Conservation (phyloP, 35 echinoderm and acorn worm genomes). For the Holothuria glaberrima region DNA sequence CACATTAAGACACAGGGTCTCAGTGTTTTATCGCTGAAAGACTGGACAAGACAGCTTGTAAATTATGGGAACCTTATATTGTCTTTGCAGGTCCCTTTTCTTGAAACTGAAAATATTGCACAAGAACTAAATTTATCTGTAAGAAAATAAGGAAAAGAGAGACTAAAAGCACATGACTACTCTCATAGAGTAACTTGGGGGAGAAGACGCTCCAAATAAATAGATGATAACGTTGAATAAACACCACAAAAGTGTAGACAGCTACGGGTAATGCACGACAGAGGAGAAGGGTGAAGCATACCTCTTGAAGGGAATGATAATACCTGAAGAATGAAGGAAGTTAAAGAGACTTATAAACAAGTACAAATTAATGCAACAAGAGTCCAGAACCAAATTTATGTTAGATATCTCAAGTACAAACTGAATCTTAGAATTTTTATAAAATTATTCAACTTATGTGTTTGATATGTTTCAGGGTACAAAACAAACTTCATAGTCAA, state of each 20-base stretch:
- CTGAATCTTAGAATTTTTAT: too few species aligned
- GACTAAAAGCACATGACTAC: slow-evolving; percentile 50
- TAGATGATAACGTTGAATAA: slow-evolving; percentile 89
- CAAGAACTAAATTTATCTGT: slow-evolving; percentile 26
- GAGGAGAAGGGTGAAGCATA: slow-evolving; percentile 68
- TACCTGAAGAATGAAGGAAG: slow-evolving; percentile 28
- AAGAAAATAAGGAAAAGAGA: slow-evolving; percentile 28
- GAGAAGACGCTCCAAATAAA: slow-evolving; percentile 97
- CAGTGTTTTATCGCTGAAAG: too few species aligned
- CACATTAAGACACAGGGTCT: too few species aligned
- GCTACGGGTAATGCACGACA: slow-evolving; percentile 85
- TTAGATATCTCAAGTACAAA: too few species aligned
- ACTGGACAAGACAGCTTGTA: not conserved
- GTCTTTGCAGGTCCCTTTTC: slow-evolving; percentile 25
- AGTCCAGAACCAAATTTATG: too few species aligned
- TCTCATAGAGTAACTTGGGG: slow-evolving; percentile 86
- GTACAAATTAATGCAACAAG: too few species aligned
- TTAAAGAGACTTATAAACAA: not conserved
- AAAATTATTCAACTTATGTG: too few species aligned
- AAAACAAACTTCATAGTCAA: too few species aligned
- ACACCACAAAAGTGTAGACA: slow-evolving; percentile 83
- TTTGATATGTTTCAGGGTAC: too few species aligned
- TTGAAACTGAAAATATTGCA: slow-evolving; percentile 47
- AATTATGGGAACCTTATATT: slow-evolving; percentile 4
- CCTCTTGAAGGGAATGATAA: slow-evolving; percentile 65